phyloP scores from a whole-genome alignment of 2,888 invertebrate species.

The Resseliella maxima region DNA sequence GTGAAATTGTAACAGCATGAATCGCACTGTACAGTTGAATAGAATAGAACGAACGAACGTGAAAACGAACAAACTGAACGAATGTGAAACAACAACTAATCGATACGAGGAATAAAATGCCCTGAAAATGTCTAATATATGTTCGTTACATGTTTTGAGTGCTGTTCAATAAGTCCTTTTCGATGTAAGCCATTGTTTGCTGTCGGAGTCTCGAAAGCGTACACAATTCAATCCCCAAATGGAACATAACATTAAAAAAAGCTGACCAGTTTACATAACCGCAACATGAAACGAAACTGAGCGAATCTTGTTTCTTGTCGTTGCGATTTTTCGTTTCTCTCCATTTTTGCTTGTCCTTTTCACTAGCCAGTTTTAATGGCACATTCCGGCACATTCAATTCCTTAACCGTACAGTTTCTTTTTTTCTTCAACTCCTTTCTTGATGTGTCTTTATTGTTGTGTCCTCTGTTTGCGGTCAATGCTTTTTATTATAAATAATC shows the following conservation, averaged over 20 bases:
- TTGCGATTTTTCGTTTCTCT: background rate
- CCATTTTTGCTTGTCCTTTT: background rate
- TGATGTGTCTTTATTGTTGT: background rate
- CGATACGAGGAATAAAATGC: background rate
- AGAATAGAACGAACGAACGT: background rate
- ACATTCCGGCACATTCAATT: background rate
- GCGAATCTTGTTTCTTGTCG: background rate
- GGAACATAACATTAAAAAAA: constrained; percentile 26
- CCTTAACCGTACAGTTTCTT: background rate
- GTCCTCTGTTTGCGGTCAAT: constrained; percentile 31
- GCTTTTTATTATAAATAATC: background rate
- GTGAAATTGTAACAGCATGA: background rate
- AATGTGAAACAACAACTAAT: background rate
- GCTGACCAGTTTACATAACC: constrained; percentile 45
- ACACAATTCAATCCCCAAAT: constrained; percentile 35
- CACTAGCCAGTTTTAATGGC: background rate
- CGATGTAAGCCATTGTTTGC: constrained; percentile 49
- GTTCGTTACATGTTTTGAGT: constrained; percentile 35
- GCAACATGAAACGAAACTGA: background rate
- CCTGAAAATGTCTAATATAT: constrained; percentile 33
- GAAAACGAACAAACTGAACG: background rate
- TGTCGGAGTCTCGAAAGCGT: background rate
- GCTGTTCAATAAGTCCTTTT: constrained; percentile 51
- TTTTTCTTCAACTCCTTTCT: background rate
- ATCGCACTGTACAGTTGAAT: background rate